These are phyloP conservation scores for Lagenorhynchus albirostris DNA, from an alignment of 2,113 vertebrate genomes.

Conservation along the genomic window DNA sequence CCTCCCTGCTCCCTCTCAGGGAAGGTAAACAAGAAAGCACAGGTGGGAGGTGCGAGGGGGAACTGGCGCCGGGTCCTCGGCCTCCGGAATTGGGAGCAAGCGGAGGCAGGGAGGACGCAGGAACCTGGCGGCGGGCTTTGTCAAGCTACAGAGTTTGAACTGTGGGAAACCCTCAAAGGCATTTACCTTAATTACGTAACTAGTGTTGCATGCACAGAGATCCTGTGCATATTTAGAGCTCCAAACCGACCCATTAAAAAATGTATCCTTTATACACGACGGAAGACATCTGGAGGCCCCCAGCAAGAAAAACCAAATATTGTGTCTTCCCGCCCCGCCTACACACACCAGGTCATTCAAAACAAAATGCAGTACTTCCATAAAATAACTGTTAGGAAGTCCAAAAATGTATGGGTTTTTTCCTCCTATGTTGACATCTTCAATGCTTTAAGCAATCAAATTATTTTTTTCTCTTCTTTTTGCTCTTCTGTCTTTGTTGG, in stretches of 20 bases:
- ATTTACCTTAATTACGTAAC: not conserved
- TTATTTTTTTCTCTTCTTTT: not conserved
- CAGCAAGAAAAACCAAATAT: not conserved
- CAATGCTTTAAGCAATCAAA: not conserved
- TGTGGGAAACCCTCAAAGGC: not conserved
- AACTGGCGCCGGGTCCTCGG: rapidly evolving
- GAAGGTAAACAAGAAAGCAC: not conserved
- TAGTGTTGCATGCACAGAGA: not conserved
- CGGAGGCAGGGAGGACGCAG: rapidly evolving
- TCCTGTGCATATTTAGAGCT: not conserved
- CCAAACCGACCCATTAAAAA: not conserved
- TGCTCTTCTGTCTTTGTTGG: not conserved
- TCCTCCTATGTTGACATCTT: not conserved
- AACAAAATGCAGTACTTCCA: not conserved
- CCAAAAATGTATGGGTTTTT: not conserved
- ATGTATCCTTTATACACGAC: not conserved
- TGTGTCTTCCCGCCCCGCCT: not conserved
- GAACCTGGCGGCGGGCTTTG: rapidly evolving
- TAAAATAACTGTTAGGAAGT: not conserved
- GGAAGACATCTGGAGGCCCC: not conserved
- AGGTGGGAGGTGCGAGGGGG: not conserved
- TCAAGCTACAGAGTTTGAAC: not conserved
- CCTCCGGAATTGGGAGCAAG: not conserved
- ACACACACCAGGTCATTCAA: not conserved
- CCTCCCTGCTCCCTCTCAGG: not conserved